These are phyloP conservation scores for Uria aalge DNA, from an alignment of 2,113 vertebrate species.

Conservation along the genomic window DNA sequence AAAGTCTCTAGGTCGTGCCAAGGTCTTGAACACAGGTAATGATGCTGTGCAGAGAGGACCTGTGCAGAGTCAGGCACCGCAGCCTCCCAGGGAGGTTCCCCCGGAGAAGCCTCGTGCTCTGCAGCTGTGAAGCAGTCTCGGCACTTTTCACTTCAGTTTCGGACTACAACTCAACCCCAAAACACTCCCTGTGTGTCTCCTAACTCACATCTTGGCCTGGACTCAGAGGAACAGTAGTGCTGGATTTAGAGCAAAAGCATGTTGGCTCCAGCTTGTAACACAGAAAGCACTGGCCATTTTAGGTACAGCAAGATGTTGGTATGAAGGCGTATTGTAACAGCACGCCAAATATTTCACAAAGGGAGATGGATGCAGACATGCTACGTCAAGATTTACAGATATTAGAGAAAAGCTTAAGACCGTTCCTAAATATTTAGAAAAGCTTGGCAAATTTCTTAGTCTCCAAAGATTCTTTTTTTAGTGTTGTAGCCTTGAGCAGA, in stretches of 20 bases:
- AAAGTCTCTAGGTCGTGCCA: accelerated
- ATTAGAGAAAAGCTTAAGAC: not conserved
- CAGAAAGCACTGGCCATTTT: not conserved
- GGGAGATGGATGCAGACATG: not conserved
- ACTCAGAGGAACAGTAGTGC: not conserved
- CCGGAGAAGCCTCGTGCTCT: not conserved
- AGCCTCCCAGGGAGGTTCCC: not conserved
- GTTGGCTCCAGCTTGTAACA: not conserved
- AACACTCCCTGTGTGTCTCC: not conserved
- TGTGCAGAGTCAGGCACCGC: not conserved
- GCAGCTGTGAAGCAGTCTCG: not conserved
- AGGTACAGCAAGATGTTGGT: not conserved
- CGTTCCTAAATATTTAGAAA: not conserved
- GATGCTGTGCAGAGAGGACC: not conserved
- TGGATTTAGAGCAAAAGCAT: not conserved
- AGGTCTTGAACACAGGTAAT: not conserved
- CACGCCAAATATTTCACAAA: not conserved
- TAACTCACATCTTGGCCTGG: not conserved
- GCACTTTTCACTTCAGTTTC: not conserved
- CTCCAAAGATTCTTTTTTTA: not conserved
- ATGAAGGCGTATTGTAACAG: not conserved
- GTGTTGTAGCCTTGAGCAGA: not conserved
- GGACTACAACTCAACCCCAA: not conserved
- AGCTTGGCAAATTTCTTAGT: not conserved
- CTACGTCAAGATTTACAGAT: not conserved